Evolutionary conservation across 1,140 invertebrate genomes (phyloP).

Genomic region (Pseudomyrmex gracilis): DNA sequence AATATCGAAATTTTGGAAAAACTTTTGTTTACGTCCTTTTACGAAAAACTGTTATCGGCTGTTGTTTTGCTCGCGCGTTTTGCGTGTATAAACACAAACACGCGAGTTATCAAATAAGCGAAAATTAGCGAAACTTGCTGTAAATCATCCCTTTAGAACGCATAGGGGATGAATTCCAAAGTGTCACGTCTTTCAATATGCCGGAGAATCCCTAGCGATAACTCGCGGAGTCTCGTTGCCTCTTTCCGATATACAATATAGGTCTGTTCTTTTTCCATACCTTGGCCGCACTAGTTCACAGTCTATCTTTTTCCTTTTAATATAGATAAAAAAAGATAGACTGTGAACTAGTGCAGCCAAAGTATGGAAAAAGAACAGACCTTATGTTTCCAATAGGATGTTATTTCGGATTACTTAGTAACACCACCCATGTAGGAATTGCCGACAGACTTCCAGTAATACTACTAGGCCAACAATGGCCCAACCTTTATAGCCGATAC

Average conservation of each 20-base stretch:
- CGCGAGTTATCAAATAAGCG: conserved; percentile 11
- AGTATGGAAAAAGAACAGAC: too few relatives aligned
- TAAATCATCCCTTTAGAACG: conserved; percentile 22
- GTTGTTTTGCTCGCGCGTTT: neutral
- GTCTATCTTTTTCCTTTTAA: too few relatives aligned
- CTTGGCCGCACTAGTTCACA: too few relatives aligned
- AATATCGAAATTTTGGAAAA: neutral
- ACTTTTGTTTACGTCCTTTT: neutral
- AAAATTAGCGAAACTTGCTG: conserved; percentile 5
- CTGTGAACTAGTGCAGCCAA: too few relatives aligned
- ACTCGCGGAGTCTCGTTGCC: conserved; percentile 12
- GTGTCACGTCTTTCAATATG: conserved; percentile 10
- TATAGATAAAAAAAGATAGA: too few relatives aligned
- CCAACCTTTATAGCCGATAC: too few relatives aligned
- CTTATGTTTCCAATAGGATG: conserved; percentile 10
- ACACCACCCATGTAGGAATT: too few relatives aligned
- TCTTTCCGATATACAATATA: neutral
- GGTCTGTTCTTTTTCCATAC: too few relatives aligned
- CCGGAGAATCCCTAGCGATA: neutral
- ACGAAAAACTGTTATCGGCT: neutral
- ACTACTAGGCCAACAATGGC: too few relatives aligned
- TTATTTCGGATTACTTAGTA: conserved; percentile 28
- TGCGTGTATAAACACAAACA: too few relatives aligned
- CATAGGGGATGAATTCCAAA: neutral
- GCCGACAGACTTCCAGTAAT: too few relatives aligned